phyloP scores from a whole-genome alignment of 2,113 vertebrate genomes.

The Crotalus tigris region DNA sequence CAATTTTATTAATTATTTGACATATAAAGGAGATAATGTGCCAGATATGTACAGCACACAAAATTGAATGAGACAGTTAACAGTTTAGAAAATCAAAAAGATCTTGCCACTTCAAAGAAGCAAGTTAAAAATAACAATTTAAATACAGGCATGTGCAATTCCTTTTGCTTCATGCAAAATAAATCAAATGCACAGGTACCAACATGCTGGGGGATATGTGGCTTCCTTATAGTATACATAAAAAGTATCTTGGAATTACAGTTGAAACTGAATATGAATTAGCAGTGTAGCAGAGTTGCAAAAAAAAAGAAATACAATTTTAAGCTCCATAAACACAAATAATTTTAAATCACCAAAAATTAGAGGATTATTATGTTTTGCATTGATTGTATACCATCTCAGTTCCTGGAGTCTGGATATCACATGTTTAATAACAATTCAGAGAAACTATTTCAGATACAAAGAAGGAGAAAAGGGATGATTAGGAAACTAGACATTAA shows the following conservation, averaged over 20 bases:
- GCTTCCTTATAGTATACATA: neutral
- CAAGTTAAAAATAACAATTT: neutral
- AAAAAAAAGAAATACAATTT: neutral
- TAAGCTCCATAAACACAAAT: neutral
- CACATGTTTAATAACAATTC: no score
- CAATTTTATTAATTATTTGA: neutral
- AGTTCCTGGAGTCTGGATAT: no score
- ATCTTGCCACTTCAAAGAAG: neutral
- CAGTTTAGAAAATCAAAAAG: neutral
- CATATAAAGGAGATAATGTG: neutral
- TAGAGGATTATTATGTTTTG: neutral
- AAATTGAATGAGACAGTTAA: neutral
- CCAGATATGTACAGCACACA: neutral
- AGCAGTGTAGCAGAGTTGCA: neutral
- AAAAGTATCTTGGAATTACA: neutral
- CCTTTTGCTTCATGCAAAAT: neutral
- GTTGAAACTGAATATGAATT: neutral
- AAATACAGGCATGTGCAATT: neutral
- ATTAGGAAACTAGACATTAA: no score
- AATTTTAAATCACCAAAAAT: neutral
- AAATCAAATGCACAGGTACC: neutral
- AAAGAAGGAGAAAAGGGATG: no score
- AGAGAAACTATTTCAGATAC: no score
- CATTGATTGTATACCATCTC: no score
- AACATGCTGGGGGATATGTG: neutral